Evolutionary conservation across 2,888 invertebrate genomes (phyloP), one percentile per base, ranked within the genome.

Genomic region (Oscheius sp.): DNA sequence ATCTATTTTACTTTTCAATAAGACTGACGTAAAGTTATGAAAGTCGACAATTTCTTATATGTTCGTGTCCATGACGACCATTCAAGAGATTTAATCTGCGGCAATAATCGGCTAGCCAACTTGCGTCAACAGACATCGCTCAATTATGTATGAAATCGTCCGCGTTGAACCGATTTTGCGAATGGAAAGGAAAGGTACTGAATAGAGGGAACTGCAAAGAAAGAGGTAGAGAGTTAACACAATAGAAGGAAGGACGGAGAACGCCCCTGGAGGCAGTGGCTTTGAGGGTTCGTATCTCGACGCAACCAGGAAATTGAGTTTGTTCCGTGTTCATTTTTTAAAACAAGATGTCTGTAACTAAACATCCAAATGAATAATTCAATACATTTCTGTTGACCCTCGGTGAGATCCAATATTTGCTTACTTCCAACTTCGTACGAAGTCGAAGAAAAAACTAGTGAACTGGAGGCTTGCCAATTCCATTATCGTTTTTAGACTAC

Each of bases 131-230:
- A 59, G 59, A 59, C 59, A 59, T 59, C 44, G 41, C 59, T 59
- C 59, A 59, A 59, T 59, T 59, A 59, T 59, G 59, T 59, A 59
- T 59, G 59, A 41, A 59, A 59, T 59, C 59, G 59, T 59, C 59
- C 59, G 59, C 59, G 59, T 59, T 59, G 59, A 62, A 62, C 62
- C 47, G 47, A 62, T 47, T 49, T 59, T 41, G 20, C 32, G 54
- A 54, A 17, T 30, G 44, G 57, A 14, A 22, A 28, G 44, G 33
- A 28, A 41, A 14, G 59, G 44, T 5, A 22, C n/a, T 5, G 33
- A 33, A 32, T 6, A 33, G 33, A n/a, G 32, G 54, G 33, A 54
- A 54, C 33, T 33, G 12, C 45, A 47, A 41, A 20, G 41, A 20
- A 41, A 41, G 50, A 50, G 24, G 17, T 54, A 33, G 36, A 54